Base-by-base conservation (phyloP, 2,888 invertebrate genomes). In the Epirrhoe alternata region DNA sequence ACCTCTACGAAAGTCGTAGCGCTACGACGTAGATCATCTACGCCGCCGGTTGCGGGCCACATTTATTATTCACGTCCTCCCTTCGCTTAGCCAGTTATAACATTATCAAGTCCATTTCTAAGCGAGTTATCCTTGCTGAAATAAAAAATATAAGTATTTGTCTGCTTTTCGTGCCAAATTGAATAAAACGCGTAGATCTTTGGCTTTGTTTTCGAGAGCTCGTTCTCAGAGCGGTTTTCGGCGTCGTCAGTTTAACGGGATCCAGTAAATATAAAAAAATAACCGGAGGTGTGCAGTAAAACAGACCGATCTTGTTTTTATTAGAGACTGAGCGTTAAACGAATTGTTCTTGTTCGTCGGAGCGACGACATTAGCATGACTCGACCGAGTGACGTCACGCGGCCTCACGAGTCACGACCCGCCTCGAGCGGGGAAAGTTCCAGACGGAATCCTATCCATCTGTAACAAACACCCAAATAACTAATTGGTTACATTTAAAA, bases 11-110 rank as follows among this genome's bases (percentile, higher is more conserved):
- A 54, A 16, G 31, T 1, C 61, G 61, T 61, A 61, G 53, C 38
- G 42, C 57, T 42, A 49, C 61, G 54, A 35, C 47, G 59, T 60
- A 60, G 50, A 12, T 10, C 5, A n/a, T 30, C 55, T 55, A 55
- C 56, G 45, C 31, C 31, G 45, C 10, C 16, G 42, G 45, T 30
- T 31, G 31, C 56, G 31, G 14, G 42, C 10, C 17, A 42, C 33
- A 35, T 35, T 35, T 35, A 35, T 35, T 35, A 35, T 35, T 35
- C 10, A 35, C 35, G 10, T 35, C 35, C 10, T 35, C 35, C 8
- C 10, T 35, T 35, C 35, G 35, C 7, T 35, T 35, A 35, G 35
- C 35, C 35, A 35, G 35, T 35, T 8, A n/a, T n/a, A 8, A 8
- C 12, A 16, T 53, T 14, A 53, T 14, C 33, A 53, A 35, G 16